Percentiles rank a stretch among this genome's conserved stretches.
These are phyloP conservation scores for Acanthopagrus latus DNA, from an alignment of 2,797 vertebrate genomes.

Conservation along the genomic window DNA sequence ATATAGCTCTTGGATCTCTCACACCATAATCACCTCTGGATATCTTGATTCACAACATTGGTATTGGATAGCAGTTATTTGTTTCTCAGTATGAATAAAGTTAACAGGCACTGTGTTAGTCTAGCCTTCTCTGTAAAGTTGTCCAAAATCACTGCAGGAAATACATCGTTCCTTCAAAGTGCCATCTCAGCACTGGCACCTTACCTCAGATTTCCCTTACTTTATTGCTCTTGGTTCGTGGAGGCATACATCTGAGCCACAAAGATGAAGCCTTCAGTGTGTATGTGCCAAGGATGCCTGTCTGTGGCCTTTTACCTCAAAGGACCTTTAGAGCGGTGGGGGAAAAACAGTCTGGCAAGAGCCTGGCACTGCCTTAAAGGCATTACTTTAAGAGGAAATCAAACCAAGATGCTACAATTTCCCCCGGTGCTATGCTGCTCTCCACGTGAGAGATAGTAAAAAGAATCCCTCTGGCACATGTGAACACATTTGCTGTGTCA, in stretches of 20 bases:
- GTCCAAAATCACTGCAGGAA: constrained; percentile 68
- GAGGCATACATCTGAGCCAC: constrained; percentile 36
- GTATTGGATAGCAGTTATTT: background rate
- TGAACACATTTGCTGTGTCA: constrained; percentile 35
- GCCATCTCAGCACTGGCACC: constrained; percentile 74
- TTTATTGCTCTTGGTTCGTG: constrained; percentile 65
- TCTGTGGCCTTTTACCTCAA: constrained; percentile 63
- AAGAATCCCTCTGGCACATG: constrained; percentile 8
- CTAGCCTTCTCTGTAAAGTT: constrained; percentile 61
- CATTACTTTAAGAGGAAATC: constrained; percentile 57
- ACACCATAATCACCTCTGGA: background rate
- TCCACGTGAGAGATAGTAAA: constrained; percentile 30
- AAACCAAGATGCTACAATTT: constrained; percentile 50
- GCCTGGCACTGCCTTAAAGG: constrained; percentile 35
- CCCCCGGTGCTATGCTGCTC: constrained; percentile 49
- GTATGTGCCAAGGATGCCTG: constrained; percentile 56
- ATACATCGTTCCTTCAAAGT: constrained; percentile 67
- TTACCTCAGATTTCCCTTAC: constrained; percentile 63
- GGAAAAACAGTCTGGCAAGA: constrained; percentile 53
- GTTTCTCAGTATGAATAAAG: background rate
- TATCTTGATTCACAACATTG: background rate
- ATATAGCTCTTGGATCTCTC: background rate
- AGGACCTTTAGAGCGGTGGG: constrained; percentile 52
- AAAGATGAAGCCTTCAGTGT: constrained; percentile 53
- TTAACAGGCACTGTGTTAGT: constrained; percentile 11